A percentile compares a stretch with the other conserved stretches of the same genome.
Conservation (phyloP, 92 coral and sea anemone genomes). For the Scolanthus callimorphus region DNA sequence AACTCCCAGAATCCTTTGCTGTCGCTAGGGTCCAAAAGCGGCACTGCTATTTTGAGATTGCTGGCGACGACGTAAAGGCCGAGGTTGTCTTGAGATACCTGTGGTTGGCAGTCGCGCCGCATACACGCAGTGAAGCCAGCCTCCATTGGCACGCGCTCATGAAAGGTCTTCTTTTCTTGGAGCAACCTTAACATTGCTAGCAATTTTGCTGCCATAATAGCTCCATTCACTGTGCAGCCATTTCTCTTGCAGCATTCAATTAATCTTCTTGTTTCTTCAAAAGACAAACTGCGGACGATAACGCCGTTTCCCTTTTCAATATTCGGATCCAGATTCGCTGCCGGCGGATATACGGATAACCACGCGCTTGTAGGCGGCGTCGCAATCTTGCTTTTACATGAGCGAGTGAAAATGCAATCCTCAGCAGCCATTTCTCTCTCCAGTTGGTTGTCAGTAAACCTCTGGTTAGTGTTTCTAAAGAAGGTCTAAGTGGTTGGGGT, state of each 20-base stretch:
- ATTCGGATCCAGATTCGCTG: too few species aligned
- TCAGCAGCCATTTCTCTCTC: constrained; percentile 8
- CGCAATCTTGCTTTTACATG: constrained; percentile 9
- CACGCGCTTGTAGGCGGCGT: constrained; percentile 25
- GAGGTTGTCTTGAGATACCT: too few species aligned
- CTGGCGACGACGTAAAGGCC: constrained; percentile 25
- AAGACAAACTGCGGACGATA: too few species aligned
- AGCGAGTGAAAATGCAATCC: constrained; percentile 3
- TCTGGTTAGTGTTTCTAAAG: too few species aligned
- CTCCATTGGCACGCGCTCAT: too few species aligned
- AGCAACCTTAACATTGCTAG: constrained; percentile 17
- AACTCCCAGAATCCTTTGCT: constrained; percentile 24
- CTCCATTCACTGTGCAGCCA: too few species aligned
- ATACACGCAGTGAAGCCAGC: constrained; percentile 12
- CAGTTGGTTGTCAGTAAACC: constrained; percentile 1
- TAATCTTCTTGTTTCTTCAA: too few species aligned
- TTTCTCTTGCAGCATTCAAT: too few species aligned
- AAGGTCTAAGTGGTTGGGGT: too few species aligned
- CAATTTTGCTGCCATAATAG: constrained; percentile 27
- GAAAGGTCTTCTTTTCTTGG: neutral
- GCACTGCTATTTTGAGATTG: constrained; percentile 4
- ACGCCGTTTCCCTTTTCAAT: too few species aligned
- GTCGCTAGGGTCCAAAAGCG: neutral
- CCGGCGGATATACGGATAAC: too few species aligned
- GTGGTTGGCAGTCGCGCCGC: constrained; percentile 26